phyloP scores from a whole-genome alignment of 2,888 invertebrate genomes.

The Xylota segnis region DNA sequence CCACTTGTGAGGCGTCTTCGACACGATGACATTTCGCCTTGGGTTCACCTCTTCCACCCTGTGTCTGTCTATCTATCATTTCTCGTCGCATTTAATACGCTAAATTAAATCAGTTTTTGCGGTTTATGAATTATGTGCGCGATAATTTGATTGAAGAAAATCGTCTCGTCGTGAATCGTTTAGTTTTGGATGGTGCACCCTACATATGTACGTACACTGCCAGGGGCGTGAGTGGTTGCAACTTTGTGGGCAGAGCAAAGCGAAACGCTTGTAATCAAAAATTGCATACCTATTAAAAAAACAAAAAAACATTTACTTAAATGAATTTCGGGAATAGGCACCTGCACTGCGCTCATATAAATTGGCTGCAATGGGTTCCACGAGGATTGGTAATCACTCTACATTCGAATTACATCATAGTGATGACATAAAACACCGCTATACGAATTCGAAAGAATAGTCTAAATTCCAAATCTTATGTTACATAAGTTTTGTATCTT shows the following conservation, averaged over 20 bases:
- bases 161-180: slow-evolving; percentile 21
- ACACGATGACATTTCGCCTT: slow-evolving; percentile 15
- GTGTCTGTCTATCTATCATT: neutral
- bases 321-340: no score
- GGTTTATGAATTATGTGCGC: slow-evolving; percentile 65
- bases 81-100: slow-evolving; percentile 36
- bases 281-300: no score
- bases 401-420: no score
- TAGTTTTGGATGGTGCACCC: slow-evolving; percentile 5
- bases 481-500: no score
- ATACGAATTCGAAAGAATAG: no score
- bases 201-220: neutral
- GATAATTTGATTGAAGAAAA: slow-evolving; percentile 64
- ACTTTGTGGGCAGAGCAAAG: neutral
- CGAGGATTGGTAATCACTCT: no score
- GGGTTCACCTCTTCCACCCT: neutral
- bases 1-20: slow-evolving; percentile 3
- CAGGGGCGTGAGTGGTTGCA: neutral
- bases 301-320: no score
- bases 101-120: slow-evolving; percentile 68
- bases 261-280: no score
- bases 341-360: no score
- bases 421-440: no score
- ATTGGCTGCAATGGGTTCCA: no score
- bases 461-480: no score